These are phyloP conservation scores for Hepsetus odoe DNA, from an alignment of 2,113 vertebrate genomes.

Conservation along the genomic window DNA sequence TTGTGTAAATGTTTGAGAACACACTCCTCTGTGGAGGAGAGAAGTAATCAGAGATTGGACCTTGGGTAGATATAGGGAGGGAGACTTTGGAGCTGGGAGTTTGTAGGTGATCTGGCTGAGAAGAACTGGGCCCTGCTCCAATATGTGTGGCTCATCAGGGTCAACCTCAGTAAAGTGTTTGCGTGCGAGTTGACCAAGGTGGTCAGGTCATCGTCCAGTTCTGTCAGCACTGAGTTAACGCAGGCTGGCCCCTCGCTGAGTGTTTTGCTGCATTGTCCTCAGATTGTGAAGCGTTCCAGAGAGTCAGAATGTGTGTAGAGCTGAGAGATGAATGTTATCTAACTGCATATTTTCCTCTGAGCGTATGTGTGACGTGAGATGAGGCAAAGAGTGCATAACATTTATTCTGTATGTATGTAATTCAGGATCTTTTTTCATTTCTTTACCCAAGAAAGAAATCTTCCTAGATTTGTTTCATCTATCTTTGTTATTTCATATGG, in stretches of 20 bases:
- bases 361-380: not conserved
- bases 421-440: not conserved
- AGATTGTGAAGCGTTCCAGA: not conserved
- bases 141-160: not conserved
- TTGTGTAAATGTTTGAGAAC: slow-evolving; percentile 11
- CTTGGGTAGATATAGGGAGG: not conserved
- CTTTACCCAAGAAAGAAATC: too few species aligned
- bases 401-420: not conserved
- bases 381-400: not conserved
- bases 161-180: not conserved
- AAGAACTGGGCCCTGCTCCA: not conserved
- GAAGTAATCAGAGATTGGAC: slow-evolving; percentile 4
- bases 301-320: not conserved
- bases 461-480: not conserved
- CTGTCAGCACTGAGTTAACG: slow-evolving; percentile 38
- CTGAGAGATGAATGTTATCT: slow-evolving; percentile 18
- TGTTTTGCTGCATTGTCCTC: slow-evolving; percentile 7
- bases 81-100: not conserved
- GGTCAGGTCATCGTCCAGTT: not conserved
- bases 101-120: not conserved
- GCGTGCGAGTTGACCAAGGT: not conserved
- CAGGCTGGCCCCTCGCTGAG: slow-evolving; percentile 14
- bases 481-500: not conserved
- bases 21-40: not conserved
- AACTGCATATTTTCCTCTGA: slow-evolving; percentile 35